phyloP scores from a whole-genome alignment of 2,888 invertebrate species.

The Seladonia tumulorum region DNA sequence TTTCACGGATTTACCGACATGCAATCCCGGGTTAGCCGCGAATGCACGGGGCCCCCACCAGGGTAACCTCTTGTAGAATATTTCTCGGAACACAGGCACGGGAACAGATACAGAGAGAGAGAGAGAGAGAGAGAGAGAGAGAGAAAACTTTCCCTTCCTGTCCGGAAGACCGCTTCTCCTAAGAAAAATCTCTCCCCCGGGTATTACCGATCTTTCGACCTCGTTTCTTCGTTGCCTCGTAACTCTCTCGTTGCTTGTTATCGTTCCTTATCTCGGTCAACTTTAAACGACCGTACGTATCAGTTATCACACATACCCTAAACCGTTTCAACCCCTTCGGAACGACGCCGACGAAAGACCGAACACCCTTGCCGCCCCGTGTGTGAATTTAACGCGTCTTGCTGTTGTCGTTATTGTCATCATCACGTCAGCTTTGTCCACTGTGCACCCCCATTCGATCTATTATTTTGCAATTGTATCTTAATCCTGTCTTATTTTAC shows the following conservation, averaged over 20 bases:
- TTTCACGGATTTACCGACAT: conserved; percentile 74
- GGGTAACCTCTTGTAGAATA: conserved; percentile 68
- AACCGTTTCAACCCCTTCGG: conserved; percentile 52
- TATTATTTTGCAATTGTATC: no score
- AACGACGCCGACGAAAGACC: conserved; percentile 29
- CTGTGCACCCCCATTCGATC: no score
- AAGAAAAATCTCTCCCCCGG: conserved; percentile 69
- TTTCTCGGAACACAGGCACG: conserved; percentile 64
- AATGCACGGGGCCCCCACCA: conserved; percentile 55
- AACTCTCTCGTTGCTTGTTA: conserved; percentile 69
- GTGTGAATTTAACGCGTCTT: conserved; percentile 10
- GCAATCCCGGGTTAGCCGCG: conserved; percentile 71
- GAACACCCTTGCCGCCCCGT: conserved; percentile 22
- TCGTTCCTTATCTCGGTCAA: conserved; percentile 73
- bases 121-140: no score
- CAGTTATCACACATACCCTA: conserved; percentile 64
- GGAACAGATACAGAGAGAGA: no score
- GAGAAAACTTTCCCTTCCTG: conserved; percentile 48
- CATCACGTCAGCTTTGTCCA: background rate
- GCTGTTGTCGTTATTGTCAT: background rate
- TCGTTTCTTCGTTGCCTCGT: conserved; percentile 67
- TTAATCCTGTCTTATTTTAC: no score
- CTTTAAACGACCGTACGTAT: conserved; percentile 66
- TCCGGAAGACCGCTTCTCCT: conserved; percentile 62
- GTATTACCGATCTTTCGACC: conserved; percentile 74